A percentile compares a stretch with the other conserved stretches of the same genome.
phyloP scores from a whole-genome alignment of 2,888 invertebrate genomes.

The Gymnocheta viridis region DNA sequence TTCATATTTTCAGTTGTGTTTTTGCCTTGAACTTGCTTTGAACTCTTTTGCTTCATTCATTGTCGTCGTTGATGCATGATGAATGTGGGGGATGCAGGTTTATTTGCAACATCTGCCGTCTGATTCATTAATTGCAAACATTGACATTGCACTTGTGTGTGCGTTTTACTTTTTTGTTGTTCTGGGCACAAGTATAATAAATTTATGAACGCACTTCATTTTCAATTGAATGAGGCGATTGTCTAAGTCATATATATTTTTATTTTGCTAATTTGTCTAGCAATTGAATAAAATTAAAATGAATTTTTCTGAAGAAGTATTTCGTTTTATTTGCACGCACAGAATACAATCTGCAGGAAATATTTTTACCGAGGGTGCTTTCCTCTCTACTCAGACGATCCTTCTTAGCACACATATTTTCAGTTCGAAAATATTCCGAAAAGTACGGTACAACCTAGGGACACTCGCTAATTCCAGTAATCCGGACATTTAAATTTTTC shows the following conservation, averaged over 20 bases:
- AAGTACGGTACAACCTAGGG: no score
- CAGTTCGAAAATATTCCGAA: no score
- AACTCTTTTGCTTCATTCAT: constrained; percentile 30
- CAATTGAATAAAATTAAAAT: constrained; percentile 4
- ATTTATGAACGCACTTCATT: constrained; percentile 8
- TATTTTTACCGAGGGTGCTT: no score
- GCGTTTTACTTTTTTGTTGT: no score
- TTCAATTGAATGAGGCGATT: constrained; percentile 28
- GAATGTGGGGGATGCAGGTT: constrained; percentile 34
- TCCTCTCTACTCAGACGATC: no score
- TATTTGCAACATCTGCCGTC: constrained; percentile 8
- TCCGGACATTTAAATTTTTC: no score
- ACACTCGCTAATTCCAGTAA: no score
- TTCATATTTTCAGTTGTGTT: constrained; percentile 23
- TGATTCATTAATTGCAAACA: constrained; percentile 44
- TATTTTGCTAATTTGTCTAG: constrained; percentile 14
- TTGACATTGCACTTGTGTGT: constrained; percentile 44
- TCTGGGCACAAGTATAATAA: background rate
- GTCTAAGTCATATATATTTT: no score
- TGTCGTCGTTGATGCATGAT: constrained; percentile 2
- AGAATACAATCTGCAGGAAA: background rate
- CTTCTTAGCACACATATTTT: no score
- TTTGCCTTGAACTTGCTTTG: constrained; percentile 64
- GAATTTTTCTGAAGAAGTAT: no score
- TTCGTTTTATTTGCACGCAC: no score